phyloP scores from a whole-genome alignment of 2,797 vertebrate species.

The Stomatorhinus walkeri region DNA sequence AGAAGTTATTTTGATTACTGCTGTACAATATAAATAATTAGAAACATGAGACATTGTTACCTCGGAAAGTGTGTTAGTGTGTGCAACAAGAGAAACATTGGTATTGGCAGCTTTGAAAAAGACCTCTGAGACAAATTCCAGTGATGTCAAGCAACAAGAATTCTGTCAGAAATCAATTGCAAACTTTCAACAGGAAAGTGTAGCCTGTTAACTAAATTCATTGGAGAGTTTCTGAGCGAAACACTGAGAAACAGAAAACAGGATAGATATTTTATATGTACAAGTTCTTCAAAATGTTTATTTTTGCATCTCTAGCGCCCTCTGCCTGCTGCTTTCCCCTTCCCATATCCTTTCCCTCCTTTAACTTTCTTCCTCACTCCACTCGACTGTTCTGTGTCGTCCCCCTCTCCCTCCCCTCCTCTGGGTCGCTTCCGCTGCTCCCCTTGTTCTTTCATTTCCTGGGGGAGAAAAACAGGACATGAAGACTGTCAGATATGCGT shows the following conservation, averaged over 20 bases:
- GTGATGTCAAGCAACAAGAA: not conserved
- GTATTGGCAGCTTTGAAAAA: not conserved
- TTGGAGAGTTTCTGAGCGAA: not conserved
- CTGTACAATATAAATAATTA: constrained; percentile 16
- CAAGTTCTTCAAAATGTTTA: not conserved
- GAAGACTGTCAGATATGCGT: no score
- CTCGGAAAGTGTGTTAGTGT: not conserved
- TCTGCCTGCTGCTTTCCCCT: constrained; percentile 25
- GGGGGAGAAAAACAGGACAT: constrained; percentile 23
- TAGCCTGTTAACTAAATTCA: not conserved
- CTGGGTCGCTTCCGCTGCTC: constrained; percentile 77
- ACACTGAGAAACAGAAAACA: not conserved
- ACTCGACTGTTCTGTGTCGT: constrained; percentile 61
- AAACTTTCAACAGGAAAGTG: not conserved
- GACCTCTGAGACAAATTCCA: not conserved
- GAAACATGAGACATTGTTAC: not conserved
- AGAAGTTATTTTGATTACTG: not conserved
- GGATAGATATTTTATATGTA: not conserved
- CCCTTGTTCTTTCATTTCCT: constrained; percentile 88
- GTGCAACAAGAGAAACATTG: no score
- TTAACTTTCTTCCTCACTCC: constrained; percentile 66
- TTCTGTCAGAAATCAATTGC: not conserved
- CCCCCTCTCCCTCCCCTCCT: constrained; percentile 56
- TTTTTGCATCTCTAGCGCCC: constrained; percentile 38
- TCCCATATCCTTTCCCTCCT: constrained; percentile 41